Conservation (phyloP, 2,888 invertebrate species). For the Chydorus sphaericus region DNA sequence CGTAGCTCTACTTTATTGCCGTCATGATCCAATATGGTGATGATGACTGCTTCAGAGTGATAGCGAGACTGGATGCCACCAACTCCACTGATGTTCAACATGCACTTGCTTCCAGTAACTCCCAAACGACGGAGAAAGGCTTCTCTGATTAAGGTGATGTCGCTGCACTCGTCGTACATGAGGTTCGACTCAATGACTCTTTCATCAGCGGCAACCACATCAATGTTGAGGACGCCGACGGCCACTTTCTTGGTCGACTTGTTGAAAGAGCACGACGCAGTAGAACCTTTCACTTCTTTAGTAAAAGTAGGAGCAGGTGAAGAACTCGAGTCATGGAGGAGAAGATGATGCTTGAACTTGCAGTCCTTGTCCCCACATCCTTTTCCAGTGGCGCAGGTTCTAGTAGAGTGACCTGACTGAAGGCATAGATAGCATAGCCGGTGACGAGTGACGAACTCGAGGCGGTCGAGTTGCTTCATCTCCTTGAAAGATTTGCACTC, state of each 20-base stretch:
- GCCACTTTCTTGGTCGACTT: not conserved
- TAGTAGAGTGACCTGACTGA: not conserved
- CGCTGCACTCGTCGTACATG: not conserved
- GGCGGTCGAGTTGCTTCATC: not conserved
- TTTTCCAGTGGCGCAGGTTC: not conserved
- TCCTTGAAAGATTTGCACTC: not conserved
- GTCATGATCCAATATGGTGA: not conserved
- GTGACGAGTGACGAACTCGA: not conserved
- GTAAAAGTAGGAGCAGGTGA: too few relatives aligned
- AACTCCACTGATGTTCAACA: not conserved
- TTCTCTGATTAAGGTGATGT: not conserved
- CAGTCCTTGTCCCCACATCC: constrained; percentile 8
- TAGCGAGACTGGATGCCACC: not conserved
- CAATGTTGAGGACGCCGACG: not conserved
- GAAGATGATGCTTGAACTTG: not conserved
- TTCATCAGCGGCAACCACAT: not conserved
- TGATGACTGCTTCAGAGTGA: not conserved
- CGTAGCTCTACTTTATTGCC: not conserved
- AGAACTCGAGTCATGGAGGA: constrained; percentile 1
- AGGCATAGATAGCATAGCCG: constrained; percentile 9
- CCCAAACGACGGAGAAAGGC: not conserved
- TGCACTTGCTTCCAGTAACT: not conserved
- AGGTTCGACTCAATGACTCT: not conserved
- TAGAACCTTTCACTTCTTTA: too few relatives aligned
- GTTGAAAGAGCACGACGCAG: too few relatives aligned